Evolutionary conservation across 1,140 invertebrate species (phyloP), one percentile per base, ranked within the genome.

Genomic region (Drosophila kanapiae): DNA sequence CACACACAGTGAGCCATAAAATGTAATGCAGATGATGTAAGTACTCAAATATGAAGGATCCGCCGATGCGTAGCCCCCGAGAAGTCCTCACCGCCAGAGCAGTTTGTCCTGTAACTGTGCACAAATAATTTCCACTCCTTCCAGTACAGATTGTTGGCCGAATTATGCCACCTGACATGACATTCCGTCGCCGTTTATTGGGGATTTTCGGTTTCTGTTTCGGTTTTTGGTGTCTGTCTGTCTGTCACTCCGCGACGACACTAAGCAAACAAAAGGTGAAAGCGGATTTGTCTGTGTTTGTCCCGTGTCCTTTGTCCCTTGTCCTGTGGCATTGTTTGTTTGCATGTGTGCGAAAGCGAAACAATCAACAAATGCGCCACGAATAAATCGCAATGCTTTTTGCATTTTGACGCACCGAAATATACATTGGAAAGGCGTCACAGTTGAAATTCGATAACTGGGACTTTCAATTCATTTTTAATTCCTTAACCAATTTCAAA

Each of bases 11-110:
- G 1, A 80, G 74, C 62, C 84, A 77, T 87, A 84, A 87, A 87
- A 87, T 79, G 67, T 90, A 75, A 88, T 87, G 81, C 78, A 81
- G 85, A 84, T 90, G 80, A 87, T 87, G 84, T 84, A 70, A 79
- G 77, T 77, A 67, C 84, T 88, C 82, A 80, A 88, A 79, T 79
- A 64, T 71, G 59, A 14, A 69, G 59, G 62, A 56, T 57, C 31
- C 33, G 48, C 63, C 60, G 76, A 72, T 80, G 75, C 71, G 62
- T 72, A n/a, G 43, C 69, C 64, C 56, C 43, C 77, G 43, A 68
- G 62, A 70, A 62, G 40, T 62, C 37, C 62, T 42, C 47, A 49
- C 71, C 37, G 43, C 54, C 51, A 4, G 51, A 23, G 18, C 33
- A n/a, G 14, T 6, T 6, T 68, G 43, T 51, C 54, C 49, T 23